Evolutionary conservation across 2,797 vertebrate genomes (phyloP).

Genomic region (Scarus forsteni): DNA sequence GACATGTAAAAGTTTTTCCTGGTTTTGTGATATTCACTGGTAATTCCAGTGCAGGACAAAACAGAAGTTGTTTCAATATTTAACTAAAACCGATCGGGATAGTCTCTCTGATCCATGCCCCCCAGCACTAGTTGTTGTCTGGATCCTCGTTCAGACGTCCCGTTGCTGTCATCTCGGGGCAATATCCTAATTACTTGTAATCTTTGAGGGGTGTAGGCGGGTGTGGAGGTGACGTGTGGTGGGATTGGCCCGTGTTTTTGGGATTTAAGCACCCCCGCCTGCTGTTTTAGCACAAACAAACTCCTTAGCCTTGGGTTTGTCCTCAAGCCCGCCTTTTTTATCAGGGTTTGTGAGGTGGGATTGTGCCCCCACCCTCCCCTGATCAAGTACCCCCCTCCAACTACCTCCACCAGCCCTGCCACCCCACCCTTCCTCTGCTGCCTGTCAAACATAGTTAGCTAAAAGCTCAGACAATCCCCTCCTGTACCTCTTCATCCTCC

Average conservation of each 20-base stretch:
- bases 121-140: neutral
- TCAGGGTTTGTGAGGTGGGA: conserved; percentile 17
- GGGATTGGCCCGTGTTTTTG: conserved; percentile 24
- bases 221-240: neutral
- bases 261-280: conserved; percentile 50
- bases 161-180: conserved; percentile 19
- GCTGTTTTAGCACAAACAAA: conserved; percentile 63
- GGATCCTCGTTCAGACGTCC: conserved; percentile 26
- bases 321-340: conserved; percentile 48
- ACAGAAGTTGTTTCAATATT: too few species aligned
- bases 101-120: too few species aligned
- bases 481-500: conserved; percentile 22
- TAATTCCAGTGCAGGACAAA: too few species aligned
- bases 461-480: conserved; percentile 44
- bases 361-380: conserved; percentile 23
- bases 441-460: conserved; percentile 85
- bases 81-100: too few species aligned
- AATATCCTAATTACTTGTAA: conserved; percentile 49
- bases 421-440: conserved; percentile 51
- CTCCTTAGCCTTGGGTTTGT: conserved; percentile 49
- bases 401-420: conserved; percentile 24
- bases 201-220: conserved; percentile 36
- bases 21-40: too few species aligned
- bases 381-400: conserved; percentile 33
- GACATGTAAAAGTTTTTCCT: too few species aligned